Conservation (phyloP, 2,797 vertebrate species). For the Carcharodon carcharias region DNA sequence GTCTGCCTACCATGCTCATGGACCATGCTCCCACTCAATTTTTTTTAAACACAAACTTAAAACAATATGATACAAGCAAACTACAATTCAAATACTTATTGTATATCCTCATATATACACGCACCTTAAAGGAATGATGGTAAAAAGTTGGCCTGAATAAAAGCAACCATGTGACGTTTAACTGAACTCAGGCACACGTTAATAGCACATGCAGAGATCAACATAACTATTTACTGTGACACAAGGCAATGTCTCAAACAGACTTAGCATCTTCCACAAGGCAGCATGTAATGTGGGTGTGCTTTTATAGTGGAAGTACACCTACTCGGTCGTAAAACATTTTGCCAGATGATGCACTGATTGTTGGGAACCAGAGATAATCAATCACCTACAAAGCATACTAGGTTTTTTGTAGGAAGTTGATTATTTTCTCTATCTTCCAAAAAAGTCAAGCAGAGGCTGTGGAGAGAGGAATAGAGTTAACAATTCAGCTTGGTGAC, state of each 20-base stretch:
- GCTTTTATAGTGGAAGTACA: no score
- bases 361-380: no score
- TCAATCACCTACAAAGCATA: no score
- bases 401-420: no score
- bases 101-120: not conserved
- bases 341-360: no score
- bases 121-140: not conserved
- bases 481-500: no score
- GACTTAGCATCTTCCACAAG: no score
- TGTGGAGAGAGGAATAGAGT: no score
- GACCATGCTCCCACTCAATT: not conserved
- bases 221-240: not conserved
- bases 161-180: not conserved
- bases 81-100: not conserved
- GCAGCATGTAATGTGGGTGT: no score
- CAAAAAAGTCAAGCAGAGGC: no score
- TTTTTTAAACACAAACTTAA: not conserved
- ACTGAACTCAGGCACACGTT: not conserved
- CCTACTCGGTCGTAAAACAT: no score
- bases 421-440: no score
- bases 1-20: not conserved
- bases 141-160: not conserved
- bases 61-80: not conserved
- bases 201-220: not conserved
- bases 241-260: not conserved